Percentiles rank a stretch among this genome's conserved stretches.
These are phyloP conservation scores for Promerops cafer DNA, from an alignment of 2,113 vertebrate species.

Conservation along the genomic window DNA sequence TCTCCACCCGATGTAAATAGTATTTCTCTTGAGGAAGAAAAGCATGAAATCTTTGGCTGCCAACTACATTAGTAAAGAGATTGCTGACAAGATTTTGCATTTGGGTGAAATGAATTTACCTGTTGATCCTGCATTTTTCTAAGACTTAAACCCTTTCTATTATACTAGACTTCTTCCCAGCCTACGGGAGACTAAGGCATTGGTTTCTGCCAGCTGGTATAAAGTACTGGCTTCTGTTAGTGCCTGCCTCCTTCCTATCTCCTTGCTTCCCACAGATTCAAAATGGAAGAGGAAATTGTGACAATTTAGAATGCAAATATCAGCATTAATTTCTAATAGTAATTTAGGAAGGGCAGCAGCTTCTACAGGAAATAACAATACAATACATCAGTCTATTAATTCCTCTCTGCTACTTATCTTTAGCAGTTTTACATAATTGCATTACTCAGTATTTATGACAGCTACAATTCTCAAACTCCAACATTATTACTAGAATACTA, in stretches of 20 bases:
- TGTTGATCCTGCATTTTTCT: neutral
- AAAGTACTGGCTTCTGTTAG: neutral
- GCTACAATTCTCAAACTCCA: neutral
- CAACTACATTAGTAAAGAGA: neutral
- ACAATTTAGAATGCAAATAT: neutral
- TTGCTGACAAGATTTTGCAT: neutral
- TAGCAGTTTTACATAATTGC: neutral
- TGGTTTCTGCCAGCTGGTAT: neutral
- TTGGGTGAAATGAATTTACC: neutral
- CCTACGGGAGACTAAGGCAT: neutral
- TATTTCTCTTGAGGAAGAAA: neutral
- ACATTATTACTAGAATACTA: neutral
- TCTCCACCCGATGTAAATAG: neutral
- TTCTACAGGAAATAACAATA: neutral
- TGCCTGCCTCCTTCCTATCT: neutral
- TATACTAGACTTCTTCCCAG: neutral
- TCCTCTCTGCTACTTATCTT: neutral
- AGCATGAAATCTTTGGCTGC: neutral
- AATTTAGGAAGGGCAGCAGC: neutral
- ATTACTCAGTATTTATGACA: neutral
- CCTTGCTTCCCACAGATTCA: neutral
- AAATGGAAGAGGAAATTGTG: neutral
- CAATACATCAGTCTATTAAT: neutral
- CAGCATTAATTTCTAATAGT: neutral
- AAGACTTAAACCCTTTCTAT: neutral